Conservation (phyloP, 2,113 vertebrate species). For the Leucoraja erinaceus region DNA sequence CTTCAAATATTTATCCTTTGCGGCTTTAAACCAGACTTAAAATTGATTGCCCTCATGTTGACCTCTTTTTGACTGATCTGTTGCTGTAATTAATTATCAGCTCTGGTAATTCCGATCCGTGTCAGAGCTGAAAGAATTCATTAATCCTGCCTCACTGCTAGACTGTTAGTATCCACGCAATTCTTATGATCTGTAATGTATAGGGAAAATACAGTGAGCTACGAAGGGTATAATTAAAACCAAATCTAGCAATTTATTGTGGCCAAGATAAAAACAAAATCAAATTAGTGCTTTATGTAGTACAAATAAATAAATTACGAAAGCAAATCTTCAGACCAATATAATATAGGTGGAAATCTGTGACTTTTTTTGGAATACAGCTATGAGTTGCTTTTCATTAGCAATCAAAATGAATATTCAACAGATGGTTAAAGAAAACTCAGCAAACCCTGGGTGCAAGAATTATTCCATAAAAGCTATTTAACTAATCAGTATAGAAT, state of each 20-base stretch:
- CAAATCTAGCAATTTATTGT: background rate
- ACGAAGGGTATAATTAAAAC: background rate
- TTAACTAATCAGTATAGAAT: background rate
- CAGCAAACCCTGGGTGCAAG: background rate
- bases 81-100: conserved; percentile 18
- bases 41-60: conserved; percentile 2
- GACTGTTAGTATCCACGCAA: background rate
- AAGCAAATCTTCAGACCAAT: background rate
- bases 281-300: background rate
- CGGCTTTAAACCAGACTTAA: background rate
- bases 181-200: background rate
- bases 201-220: background rate
- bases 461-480: background rate
- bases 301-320: background rate
- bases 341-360: background rate
- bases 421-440: background rate
- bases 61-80: background rate
- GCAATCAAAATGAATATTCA: background rate
- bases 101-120: background rate
- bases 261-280: background rate
- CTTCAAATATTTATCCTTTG: background rate
- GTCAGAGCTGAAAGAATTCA: background rate
- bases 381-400: background rate
- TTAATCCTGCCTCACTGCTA: background rate
- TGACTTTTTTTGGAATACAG: background rate